Evolutionary conservation across 1,140 invertebrate species (phyloP).

Genomic region (Cotesia typhae): DNA sequence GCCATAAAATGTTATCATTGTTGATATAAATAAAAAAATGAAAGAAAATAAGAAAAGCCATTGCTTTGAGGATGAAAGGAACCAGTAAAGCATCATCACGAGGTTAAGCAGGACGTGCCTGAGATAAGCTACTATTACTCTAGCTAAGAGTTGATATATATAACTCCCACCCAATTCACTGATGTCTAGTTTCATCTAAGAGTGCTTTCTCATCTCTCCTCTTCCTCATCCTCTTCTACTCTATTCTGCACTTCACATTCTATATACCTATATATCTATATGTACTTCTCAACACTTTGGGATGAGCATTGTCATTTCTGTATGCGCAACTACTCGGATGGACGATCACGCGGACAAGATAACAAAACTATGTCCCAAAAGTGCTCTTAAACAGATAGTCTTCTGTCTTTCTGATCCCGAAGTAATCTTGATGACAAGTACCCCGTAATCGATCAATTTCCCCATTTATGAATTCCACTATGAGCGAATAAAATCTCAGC

Average conservation of each 20-base stretch:
- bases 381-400: background rate
- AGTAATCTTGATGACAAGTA: conserved; percentile 16
- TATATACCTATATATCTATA: background rate
- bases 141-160: conserved; percentile 23
- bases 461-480: background rate
- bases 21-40: background rate
- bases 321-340: background rate
- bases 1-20: too few species aligned
- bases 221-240: background rate
- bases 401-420: conserved; percentile 13
- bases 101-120: conserved; percentile 1
- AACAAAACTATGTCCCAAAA: conserved; percentile 6
- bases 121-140: conserved; percentile 25
- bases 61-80: conserved; percentile 1
- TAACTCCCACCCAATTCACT: background rate
- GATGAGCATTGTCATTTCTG: too few species aligned
- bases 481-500: background rate
- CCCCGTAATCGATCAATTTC: conserved; percentile 6
- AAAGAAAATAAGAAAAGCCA: background rate
- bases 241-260: conserved; percentile 1
- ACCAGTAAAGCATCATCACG: background rate
- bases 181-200: background rate
- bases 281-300: conserved; percentile 13
- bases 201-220: conserved; percentile 3
- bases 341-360: conserved; percentile 22